phyloP scores from a whole-genome alignment of 2,797 vertebrate species.

The Dicrostonyx torquatus region DNA sequence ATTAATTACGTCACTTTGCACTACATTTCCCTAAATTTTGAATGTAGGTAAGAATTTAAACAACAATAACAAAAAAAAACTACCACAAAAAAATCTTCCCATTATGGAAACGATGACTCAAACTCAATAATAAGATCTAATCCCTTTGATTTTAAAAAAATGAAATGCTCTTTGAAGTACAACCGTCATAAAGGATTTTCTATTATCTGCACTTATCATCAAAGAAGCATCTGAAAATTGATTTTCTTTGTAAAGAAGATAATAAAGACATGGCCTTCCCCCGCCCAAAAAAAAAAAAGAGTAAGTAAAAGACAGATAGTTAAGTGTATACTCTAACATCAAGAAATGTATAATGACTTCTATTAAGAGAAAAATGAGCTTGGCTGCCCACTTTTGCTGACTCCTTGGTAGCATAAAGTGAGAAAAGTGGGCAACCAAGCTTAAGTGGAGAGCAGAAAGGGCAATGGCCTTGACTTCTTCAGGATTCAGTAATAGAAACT shows the following conservation, averaged over 20 bases:
- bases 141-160: slow-evolving; percentile 40
- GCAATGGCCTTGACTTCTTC: slow-evolving; percentile 93
- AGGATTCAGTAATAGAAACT: slow-evolving; percentile 93
- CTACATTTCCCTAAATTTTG: slow-evolving; percentile 3
- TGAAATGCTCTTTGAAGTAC: neutral
- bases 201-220: neutral
- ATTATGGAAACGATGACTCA: slow-evolving; percentile 30
- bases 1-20: slow-evolving; percentile 6
- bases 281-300: neutral
- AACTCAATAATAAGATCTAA: neutral
- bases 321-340: neutral
- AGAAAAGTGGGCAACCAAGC: slow-evolving; percentile 91
- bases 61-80: neutral
- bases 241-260: slow-evolving; percentile 1
- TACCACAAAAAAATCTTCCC: neutral
- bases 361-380: neutral
- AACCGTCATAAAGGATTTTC: neutral
- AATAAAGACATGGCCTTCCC: neutral
- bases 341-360: neutral
- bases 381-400: too few species aligned
- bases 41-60: neutral
- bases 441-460: slow-evolving; percentile 92
- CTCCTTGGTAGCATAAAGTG: too few species aligned
- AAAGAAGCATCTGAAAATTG: slow-evolving; percentile 17
- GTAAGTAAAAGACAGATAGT: slow-evolving; percentile 23